A percentile compares a stretch with the other conserved stretches of the same genome.
These are phyloP conservation scores for Sarcoramphus papa DNA, from an alignment of 2,797 vertebrate genomes.

Conservation along the genomic window DNA sequence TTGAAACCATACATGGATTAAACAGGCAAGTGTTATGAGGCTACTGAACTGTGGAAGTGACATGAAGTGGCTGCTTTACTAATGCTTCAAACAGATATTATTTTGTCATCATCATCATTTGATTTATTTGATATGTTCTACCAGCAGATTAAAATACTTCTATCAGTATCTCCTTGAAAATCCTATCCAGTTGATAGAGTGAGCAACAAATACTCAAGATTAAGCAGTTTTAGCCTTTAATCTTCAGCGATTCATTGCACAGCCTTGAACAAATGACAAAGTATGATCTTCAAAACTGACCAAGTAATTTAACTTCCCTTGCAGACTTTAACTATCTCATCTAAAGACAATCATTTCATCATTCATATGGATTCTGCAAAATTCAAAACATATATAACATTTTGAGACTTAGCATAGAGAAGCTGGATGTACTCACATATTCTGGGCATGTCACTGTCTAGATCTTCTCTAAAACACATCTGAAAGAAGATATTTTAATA, in stretches of 20 bases:
- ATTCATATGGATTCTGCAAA: not conserved
- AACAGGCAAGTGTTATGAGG: not conserved
- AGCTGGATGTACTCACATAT: not conserved
- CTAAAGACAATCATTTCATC: not conserved
- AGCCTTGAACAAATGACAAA: not conserved
- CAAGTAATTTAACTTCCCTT: not conserved
- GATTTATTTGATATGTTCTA: conserved; percentile 16
- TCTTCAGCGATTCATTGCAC: not conserved
- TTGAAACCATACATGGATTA: not conserved
- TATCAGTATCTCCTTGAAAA: not conserved
- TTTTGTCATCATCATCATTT: not conserved
- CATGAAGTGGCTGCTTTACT: not conserved
- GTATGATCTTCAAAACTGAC: not conserved
- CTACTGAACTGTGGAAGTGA: not conserved
- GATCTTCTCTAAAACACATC: not conserved
- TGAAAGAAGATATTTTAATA: not conserved
- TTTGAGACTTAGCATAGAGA: not conserved
- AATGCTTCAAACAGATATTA: conserved; percentile 5
- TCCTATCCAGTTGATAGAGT: not conserved
- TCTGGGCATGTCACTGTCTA: not conserved
- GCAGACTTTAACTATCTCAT: not conserved
- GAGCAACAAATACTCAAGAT: not conserved
- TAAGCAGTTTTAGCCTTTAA: not conserved
- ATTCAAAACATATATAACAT: not conserved
- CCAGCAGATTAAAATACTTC: conserved; percentile 26